Base-by-base conservation (phyloP, 2,113 vertebrate species). In the Artemisiospiza belli region DNA sequence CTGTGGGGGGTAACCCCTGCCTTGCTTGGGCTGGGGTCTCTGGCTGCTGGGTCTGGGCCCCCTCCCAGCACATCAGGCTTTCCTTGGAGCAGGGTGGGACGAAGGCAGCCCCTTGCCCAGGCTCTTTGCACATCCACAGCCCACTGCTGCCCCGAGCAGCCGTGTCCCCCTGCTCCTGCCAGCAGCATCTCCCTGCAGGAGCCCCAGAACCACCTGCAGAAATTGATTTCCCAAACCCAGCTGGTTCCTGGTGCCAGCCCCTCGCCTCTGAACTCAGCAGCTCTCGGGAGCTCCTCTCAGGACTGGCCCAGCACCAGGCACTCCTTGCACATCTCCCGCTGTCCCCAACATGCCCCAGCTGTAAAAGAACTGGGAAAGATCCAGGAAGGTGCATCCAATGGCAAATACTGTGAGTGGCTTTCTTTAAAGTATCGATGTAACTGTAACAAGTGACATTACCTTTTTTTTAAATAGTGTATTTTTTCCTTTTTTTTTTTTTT, bases 381-480 rank as follows among this genome's bases (percentile, higher is more conserved):
- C 88, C 28, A 61, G 88, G 44, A 21, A 43, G 94, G 44, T 72
- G 94, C 92, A n/a, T 57, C 78, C 78, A 59, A 5, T 68, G 91
- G 90, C 81, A 79, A 18, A 91, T 61, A 22, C 95, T 80, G 82
- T 70, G 70, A 90, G 91, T 97, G 92, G 95, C 97, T 97, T 97
- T 97, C 96, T 97, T 97, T 96, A 86, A 96, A 96, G 94, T 96
- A 90, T 96, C 33, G 2, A 85, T 95, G 96, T 98, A 96, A 96
- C 96, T 95, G 94, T 98, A 97, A 94, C 91, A 90, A 91, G 97
- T 98, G 97, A 98, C 97, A 97, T 97, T 97, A 94, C 85, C 59
- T 95, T 97, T 97, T 86, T 86, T 97, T 97, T 93, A 76, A 98
- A 98, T 97, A 97, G 97, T 97, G 95, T 98, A 89, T 97, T 98